Base-by-base conservation (phyloP, 1,140 invertebrate species). In the Heliconius hewitsoni region DNA sequence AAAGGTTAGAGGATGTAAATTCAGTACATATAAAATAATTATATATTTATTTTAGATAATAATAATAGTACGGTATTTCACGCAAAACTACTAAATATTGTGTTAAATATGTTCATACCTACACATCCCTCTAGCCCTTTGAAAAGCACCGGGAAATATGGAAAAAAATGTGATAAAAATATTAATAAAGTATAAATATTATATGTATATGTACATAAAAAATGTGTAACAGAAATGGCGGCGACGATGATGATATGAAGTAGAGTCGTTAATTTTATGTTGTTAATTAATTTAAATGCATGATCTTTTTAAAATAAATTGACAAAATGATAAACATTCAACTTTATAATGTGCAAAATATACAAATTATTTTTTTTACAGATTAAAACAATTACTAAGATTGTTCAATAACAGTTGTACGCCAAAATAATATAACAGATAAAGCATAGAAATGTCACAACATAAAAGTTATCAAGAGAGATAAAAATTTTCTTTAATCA, bases 91-190 rank as follows among this genome's bases (percentile, higher is more conserved):
- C 76, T 37, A 77, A 75, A 73, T 76, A 71, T 80, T 75, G 77
- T 78, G 71, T 77, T 37, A 46, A 73, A 70, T 78, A 83, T 83
- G 39, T 81, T 81, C 92, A 92, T 93, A 93, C 92, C 92, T 93
- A 92, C 84, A 90, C 87, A 93, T 86, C 86, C 90, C 90, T 93
- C 91, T 93, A 91, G 91, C 90, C 90, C 90, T 93, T 93, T 92
- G 89, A 88, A 86, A 87, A 85, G 85, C 88, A 86, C 83, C 83
- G 81, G 85, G 82, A 86, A 27, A 66, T 66, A 66, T 66, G 60
- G 60, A 66, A 66, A 87, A 52, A 83, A 85, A 85, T 81, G 84
- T 66, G 60, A 66, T 23, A 66, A 66, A 27, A 27, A 66, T 66
- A 27, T 66, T 66, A 66, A 30, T 66, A 13, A 52, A 5, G 18